Base-by-base conservation (phyloP, 2,797 vertebrate genomes). In the Sciurus vulgaris region DNA sequence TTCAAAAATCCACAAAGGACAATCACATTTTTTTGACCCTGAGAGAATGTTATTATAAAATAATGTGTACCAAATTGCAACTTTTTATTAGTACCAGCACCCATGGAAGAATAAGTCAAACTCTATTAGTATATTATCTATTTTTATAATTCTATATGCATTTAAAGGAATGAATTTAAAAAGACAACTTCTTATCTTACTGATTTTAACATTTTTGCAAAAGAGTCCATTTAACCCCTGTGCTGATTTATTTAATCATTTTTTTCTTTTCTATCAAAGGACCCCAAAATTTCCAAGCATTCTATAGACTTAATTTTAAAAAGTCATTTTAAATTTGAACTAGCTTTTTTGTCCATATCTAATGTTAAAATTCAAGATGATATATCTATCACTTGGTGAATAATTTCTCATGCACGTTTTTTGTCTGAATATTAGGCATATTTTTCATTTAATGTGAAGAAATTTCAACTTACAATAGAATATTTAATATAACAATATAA, bases 401-500 rank as follows among this genome's bases (percentile, higher is more conserved):
- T 44, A 94, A 76, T 77, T 51, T 92, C 33, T 88, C 8, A 28
- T 38, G 65, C 4, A 44, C 22, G 61, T 95, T 88, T 93, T 93
- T 44, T 83, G 18, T 94, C 20, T 79, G 70, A 95, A 86, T 83
- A 82, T 38, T 38, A 51, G 92, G 14, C 33, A 92, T 69, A 77
- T 92, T 72, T 93, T 69, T 90, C 22, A 73, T 78, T 96, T 88
- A 92, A 61, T 91, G 82, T 28, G 70, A 94, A 96, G n/a, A 79
- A 81, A 63, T 38, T 89, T 95, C 83, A 91, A 89, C 11, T 74
- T 86, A 84, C 15, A 93, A 84, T 82, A 69, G 67, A 24, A 85
- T 88, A 96, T 95, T 93, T 96, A 89, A 89, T 86, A 65, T 82
- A 94, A 63, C n/a, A 65, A 20, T 94, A 72, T 82, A 87, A 96